These are phyloP conservation scores for Anguilla marmorata DNA, from an alignment of 2,797 vertebrate species.

Conservation along the genomic window DNA sequence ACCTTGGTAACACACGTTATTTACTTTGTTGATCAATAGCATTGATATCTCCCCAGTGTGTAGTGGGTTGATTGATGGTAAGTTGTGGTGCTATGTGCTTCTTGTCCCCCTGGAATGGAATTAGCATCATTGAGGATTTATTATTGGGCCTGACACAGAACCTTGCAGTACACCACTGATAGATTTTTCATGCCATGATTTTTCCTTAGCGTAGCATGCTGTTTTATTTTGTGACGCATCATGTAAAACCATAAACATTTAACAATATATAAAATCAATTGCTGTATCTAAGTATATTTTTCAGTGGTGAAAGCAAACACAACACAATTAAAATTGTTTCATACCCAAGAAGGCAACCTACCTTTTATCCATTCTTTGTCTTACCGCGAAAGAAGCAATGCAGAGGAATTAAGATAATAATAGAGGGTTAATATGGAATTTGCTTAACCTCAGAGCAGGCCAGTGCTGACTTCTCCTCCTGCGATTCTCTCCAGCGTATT, in stretches of 20 bases:
- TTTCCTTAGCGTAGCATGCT: neutral
- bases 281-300: neutral
- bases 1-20: neutral
- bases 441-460: neutral
- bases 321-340: neutral
- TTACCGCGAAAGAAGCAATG: neutral
- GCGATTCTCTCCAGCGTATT: neutral
- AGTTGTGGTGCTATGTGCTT: neutral
- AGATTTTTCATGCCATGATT: neutral
- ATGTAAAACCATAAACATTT: neutral
- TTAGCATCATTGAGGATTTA: neutral
- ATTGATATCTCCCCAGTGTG: neutral
- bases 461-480: neutral
- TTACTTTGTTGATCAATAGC: neutral
- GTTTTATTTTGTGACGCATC: neutral
- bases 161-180: neutral
- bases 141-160: neutral
- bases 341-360: neutral
- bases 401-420: neutral
- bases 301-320: neutral
- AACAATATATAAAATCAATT: neutral
- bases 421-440: neutral
- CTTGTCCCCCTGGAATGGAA: neutral
- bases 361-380: neutral
- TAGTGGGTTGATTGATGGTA: neutral